These are phyloP conservation scores for Conchocele bisecta DNA, from an alignment of 2,888 invertebrate genomes.

Conservation along the genomic window DNA sequence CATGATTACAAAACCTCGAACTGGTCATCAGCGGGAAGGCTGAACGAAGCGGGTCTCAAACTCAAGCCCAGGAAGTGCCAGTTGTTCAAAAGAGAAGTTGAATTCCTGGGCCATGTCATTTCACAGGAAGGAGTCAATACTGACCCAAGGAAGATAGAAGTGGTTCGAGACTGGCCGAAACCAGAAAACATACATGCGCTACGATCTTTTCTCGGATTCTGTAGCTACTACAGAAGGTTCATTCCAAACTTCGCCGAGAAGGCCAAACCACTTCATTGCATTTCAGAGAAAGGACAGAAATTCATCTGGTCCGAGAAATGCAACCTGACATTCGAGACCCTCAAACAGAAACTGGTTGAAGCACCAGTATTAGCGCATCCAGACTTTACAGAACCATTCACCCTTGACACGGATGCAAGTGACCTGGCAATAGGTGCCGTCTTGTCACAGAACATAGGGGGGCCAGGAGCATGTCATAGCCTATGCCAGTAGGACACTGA, in stretches of 20 bases:
- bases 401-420: constrained; percentile 37
- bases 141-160: constrained; percentile 2
- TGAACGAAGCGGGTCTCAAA: constrained; percentile 1
- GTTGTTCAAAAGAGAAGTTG: not conserved
- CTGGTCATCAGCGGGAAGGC: too few relatives aligned
- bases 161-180: not conserved
- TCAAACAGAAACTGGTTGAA: not conserved
- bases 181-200: not conserved
- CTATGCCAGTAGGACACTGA: not conserved
- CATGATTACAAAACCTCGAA: constrained; percentile 10
- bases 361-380: constrained; percentile 19
- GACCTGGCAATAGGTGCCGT: constrained; percentile 27
- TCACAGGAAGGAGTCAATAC: not conserved
- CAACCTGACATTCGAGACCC: not conserved
- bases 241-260: not conserved
- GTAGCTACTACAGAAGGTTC: constrained; percentile 4
- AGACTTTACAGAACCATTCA: constrained; percentile 7
- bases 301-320: not conserved
- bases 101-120: constrained; percentile 1
- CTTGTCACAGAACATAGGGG: constrained; percentile 9
- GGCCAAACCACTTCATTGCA: not conserved
- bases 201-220: constrained; percentile 1
- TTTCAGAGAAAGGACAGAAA: not conserved
- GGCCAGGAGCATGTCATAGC: constrained; percentile 5
- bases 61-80: not conserved